A percentile compares a stretch with the other conserved stretches of the same genome.
Conservation (phyloP, 2,888 invertebrate genomes). For the Drosophila gaucha region DNA sequence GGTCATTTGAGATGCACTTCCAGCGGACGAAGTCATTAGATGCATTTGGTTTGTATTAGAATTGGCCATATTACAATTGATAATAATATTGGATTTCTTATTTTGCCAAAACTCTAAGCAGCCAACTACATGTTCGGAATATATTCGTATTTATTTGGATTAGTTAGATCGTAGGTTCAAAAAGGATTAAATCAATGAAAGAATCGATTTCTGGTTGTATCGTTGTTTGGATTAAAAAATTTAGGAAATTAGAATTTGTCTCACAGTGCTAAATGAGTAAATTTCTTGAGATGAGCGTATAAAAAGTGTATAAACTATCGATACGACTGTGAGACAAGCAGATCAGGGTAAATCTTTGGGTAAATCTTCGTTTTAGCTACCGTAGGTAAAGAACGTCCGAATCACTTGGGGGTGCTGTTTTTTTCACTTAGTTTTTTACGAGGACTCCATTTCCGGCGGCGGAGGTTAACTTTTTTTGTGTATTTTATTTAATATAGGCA, state of each 20-base stretch:
- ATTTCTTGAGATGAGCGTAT: neutral
- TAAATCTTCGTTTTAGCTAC: no score
- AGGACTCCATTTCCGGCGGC: no score
- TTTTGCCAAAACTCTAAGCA: neutral
- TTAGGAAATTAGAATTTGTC: neutral
- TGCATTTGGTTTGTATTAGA: slow-evolving; percentile 26
- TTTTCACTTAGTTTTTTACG: no score
- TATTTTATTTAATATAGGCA: no score
- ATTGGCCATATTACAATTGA: slow-evolving; percentile 21
- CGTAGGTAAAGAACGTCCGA: no score
- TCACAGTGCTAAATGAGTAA: neutral
- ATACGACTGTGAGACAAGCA: neutral
- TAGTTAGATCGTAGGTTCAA: neutral
- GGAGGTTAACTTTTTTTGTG: no score
- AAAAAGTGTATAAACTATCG: neutral
- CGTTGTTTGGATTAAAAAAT: no score
- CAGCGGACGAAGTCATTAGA: slow-evolving; percentile 18
- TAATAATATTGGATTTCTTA: neutral
- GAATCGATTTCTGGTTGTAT: no score
- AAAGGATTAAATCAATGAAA: neutral
- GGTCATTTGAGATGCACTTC: slow-evolving; percentile 16
- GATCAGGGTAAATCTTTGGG: no score
- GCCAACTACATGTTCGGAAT: neutral
- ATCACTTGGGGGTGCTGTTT: no score
- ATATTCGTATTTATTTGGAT: neutral